Percentiles rank a stretch among this genome's conserved stretches.
phyloP scores from a whole-genome alignment of 2,113 vertebrate genomes.

The Pelusios castaneus region DNA sequence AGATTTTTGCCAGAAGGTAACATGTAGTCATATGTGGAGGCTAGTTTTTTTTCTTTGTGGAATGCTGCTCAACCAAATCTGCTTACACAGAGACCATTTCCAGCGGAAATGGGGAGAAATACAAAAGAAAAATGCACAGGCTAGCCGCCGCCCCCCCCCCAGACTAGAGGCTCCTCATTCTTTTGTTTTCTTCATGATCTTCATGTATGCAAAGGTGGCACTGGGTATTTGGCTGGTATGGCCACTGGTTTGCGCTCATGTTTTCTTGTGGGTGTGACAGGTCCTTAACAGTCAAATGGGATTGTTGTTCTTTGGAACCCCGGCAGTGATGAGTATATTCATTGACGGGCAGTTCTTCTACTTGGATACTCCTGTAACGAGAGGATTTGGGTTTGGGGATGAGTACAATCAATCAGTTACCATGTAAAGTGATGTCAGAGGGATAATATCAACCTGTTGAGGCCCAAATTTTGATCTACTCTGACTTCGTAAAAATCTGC shows the following conservation, averaged over 20 bases:
- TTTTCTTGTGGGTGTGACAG: background rate
- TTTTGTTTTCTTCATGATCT: background rate
- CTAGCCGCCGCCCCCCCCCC: too few relatives aligned
- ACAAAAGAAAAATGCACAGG: background rate
- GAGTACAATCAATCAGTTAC: background rate
- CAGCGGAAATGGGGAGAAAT: background rate
- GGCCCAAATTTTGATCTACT: background rate
- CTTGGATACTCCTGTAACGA: background rate
- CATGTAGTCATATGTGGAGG: too few relatives aligned
- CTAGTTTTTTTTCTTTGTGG: background rate
- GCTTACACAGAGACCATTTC: background rate
- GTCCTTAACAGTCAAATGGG: background rate
- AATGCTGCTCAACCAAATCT: background rate
- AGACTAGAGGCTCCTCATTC: too few relatives aligned
- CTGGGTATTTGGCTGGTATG: background rate
- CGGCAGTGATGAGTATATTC: rapidly evolving
- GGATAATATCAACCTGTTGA: background rate
- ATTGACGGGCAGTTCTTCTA: rapidly evolving
- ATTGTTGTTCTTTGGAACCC: background rate
- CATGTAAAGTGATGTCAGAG: background rate
- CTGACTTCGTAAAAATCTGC: background rate
- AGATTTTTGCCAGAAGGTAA: rapidly evolving
- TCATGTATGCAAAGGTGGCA: rapidly evolving
- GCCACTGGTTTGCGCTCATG: rapidly evolving
- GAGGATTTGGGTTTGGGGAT: background rate